Base-by-base conservation (phyloP, 2,888 invertebrate species). In the Lasioglossum lativentre region DNA sequence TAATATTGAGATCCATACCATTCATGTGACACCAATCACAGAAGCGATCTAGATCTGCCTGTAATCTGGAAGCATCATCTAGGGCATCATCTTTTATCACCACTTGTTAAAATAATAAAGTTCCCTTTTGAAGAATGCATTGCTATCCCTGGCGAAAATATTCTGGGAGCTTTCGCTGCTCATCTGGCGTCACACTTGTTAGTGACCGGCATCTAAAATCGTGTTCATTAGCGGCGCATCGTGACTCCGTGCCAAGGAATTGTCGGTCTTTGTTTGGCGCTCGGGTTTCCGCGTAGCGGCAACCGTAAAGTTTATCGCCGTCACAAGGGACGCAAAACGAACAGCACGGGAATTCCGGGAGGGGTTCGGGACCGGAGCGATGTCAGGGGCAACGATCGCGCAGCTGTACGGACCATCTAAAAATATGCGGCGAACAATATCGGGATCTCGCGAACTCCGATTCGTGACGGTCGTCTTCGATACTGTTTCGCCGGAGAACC, bases 121-220 rank as follows among this genome's bases (percentile, higher is more conserved):
- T 23, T 52, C 10, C 3, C 0, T 2, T 52, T 59, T 27, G 42
- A 19, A 12, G 12, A 30, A 34, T 8, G 30, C n/a, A 19, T 16
- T 6, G 34, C 14, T n/a, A 19, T n/a, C 71, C 19, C 19, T 14
- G 27, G 40, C 73, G 30, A 80, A 76, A 85, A 80, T 77, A 78
- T 73, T 34, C 42, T n/a, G 4, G 66, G 12, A 30, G 63, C 63
- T 40, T 34, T 19, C 3, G 2, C 16, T 27, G 14, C 27, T 16
- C 19, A 38, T 68, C 75, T 78, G 72, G 80, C 75, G 77, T 82
- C 34, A 63, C 73, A 79, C 88, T 85, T 83, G 86, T 89, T 81
- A 80, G 82, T 79, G 88, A 89, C 83, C 78, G 79, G 86, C 86
- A 75, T 90, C 88, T 88, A 90, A 90, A 90, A 90, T 90, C 86